These are phyloP conservation scores for Fragum sueziense DNA, from an alignment of 2,888 invertebrate genomes.

Conservation along the genomic window DNA sequence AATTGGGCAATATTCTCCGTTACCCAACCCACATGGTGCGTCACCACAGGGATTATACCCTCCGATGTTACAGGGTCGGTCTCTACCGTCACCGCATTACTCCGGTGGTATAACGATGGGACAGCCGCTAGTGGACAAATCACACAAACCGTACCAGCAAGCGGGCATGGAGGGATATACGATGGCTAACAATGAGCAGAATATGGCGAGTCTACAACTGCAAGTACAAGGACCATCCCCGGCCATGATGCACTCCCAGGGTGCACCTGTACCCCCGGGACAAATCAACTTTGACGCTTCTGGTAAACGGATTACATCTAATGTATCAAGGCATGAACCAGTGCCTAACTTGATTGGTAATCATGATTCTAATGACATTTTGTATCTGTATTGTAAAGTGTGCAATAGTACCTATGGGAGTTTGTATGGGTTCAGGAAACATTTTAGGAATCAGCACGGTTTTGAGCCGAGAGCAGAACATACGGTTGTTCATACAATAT, in stretches of 20 bases:
- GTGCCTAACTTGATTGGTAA: conserved; percentile 78
- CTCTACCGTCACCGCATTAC: conserved; percentile 47
- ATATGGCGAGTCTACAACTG: background rate
- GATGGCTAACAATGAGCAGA: background rate
- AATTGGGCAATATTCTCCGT: conserved; percentile 15
- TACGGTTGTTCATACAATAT: conserved; percentile 79
- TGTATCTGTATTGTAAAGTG: conserved; percentile 78
- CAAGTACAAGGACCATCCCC: conserved; percentile 16
- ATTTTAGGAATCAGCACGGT: conserved; percentile 80
- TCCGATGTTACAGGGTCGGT: conserved; percentile 21
- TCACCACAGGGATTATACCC: conserved; percentile 27
- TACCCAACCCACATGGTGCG: conserved; percentile 37
- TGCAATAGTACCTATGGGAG: conserved; percentile 80
- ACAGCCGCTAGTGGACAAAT: conserved; percentile 50
- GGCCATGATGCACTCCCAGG: conserved; percentile 18
- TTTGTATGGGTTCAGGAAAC: conserved; percentile 79
- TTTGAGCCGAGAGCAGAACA: conserved; percentile 80
- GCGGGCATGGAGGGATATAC: background rate
- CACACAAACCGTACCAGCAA: conserved; percentile 36
- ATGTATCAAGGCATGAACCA: conserved; percentile 77
- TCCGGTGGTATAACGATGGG: conserved; percentile 51
- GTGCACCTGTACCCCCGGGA: conserved; percentile 23
- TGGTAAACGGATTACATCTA: conserved; percentile 45
- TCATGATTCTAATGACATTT: conserved; percentile 78
- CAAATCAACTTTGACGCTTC: conserved; percentile 49